Percentiles rank a stretch among this genome's conserved stretches.
Conservation (phyloP, 23 tunicate genomes). For the Diplosoma virens region DNA sequence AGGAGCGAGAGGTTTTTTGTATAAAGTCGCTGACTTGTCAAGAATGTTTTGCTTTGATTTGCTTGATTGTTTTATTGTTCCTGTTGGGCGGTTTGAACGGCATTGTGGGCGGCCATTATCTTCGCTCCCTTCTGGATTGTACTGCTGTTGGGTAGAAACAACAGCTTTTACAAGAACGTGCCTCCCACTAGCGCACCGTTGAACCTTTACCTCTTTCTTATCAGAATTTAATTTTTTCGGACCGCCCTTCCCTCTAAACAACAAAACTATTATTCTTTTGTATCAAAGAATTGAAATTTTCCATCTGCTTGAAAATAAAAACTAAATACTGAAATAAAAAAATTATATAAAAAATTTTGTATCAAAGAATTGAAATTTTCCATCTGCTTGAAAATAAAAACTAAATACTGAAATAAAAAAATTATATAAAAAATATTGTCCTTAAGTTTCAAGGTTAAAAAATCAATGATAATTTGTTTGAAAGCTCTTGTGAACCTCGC, state of each 20-base stretch:
- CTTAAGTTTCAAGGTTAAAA: too few species aligned
- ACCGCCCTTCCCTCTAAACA: conserved; percentile 50
- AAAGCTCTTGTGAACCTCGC: too few species aligned
- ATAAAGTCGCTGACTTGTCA: not conserved
- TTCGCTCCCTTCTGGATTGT: not conserved
- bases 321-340: too few species aligned
- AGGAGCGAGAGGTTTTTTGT: conserved; percentile 1
- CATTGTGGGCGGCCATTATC: conserved; percentile 10
- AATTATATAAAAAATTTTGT: too few species aligned
- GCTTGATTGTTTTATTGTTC: conserved; percentile 29
- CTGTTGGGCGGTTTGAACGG: conserved; percentile 20
- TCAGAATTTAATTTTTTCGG: conserved; percentile 51
- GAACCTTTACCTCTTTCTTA: conserved; percentile 78
- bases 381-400: too few species aligned
- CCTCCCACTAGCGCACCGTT: conserved; percentile 86
- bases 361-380: too few species aligned
- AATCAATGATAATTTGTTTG: too few species aligned
- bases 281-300: too few species aligned
- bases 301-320: too few species aligned
- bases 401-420: too few species aligned
- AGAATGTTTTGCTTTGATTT: not conserved
- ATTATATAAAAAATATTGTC: too few species aligned
- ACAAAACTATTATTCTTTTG: too few species aligned
- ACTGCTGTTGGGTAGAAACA: conserved; percentile 21
- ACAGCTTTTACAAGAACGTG: conserved; percentile 76